phyloP scores from a whole-genome alignment of 2,888 invertebrate species.

The Bruchidius siliquastri region DNA sequence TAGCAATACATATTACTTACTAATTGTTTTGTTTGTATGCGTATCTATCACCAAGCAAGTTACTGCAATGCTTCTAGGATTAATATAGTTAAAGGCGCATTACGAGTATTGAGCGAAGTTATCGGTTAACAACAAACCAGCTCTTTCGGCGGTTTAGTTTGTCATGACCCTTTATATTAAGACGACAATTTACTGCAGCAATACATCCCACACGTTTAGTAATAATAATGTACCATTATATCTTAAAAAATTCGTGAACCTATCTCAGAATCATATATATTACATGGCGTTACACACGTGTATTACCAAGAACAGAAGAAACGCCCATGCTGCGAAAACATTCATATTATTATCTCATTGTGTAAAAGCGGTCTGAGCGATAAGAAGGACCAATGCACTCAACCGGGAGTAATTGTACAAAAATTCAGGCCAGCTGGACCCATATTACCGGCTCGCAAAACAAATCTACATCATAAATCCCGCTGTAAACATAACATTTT shows the following conservation, averaged over 20 bases:
- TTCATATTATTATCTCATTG: background rate
- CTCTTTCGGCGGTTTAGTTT: too few relatives aligned
- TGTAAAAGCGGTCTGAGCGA: background rate
- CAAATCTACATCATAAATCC: background rate
- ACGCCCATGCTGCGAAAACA: background rate
- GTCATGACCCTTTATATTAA: too few relatives aligned
- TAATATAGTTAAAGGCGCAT: too few relatives aligned
- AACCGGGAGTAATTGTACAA: background rate
- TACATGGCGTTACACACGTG: background rate
- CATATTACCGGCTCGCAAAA: background rate
- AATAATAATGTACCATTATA: background rate
- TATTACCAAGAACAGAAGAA: background rate
- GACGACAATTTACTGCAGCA: too few relatives aligned
- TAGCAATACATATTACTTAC: too few relatives aligned
- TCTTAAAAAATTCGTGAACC: background rate
- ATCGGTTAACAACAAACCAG: too few relatives aligned
- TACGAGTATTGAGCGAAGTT: too few relatives aligned
- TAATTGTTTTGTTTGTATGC: too few relatives aligned
- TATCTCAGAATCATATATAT: background rate
- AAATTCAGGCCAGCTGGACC: background rate
- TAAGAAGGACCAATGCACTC: background rate
- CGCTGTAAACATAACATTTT: background rate
- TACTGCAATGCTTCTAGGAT: too few relatives aligned
- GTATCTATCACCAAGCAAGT: too few relatives aligned
- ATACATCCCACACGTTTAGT: too few relatives aligned